Base-by-base conservation (phyloP, 1,140 invertebrate species). In the Pseudobourletiella spinata region DNA sequence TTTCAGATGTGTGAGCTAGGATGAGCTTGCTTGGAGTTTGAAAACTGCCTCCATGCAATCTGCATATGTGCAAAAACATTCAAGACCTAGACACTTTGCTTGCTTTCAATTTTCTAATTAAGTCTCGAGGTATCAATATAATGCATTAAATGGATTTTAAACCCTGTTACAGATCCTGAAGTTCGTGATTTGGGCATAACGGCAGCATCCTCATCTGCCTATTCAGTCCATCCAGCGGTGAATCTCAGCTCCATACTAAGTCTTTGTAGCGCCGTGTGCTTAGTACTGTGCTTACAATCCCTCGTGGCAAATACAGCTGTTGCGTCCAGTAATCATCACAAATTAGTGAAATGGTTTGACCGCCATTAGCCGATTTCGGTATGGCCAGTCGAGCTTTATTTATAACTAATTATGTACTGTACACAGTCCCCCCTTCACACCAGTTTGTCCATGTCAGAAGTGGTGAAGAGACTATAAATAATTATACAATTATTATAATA, bases 101-200 rank as follows among this genome's bases (percentile, higher is more conserved):
- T n/a, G n/a, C n/a, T n/a, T n/a, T n/a, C n/a, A n/a, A n/a, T n/a
- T n/a, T n/a, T n/a, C n/a, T n/a, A n/a, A n/a, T n/a, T n/a, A n/a
- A n/a, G n/a, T n/a, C n/a, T n/a, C n/a, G n/a, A n/a, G n/a, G n/a
- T n/a, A n/a, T n/a, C n/a, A n/a, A n/a, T n/a, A n/a, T n/a, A n/a
- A n/a, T n/a, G 18, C 8, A 29, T 24, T 35, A 3, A 32, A 39
- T 57, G 18, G 8, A 11, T 48, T 59, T 14, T 46, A 28, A 22
- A 20, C 16, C n/a, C 46, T 65, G 29, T 65, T 65, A 15, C 43
- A 68, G 66, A 65, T 48, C 66, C 66, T 15, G 66, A 68, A 57
- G 48, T 65, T 14, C 59, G 66, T 32, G 63, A 65, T 54, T 44
- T 68, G 57, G 28, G 59, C 32, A 67, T 67, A 22, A 64, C 66